Evolutionary conservation across 35 echinoderm and acorn worm genomes (phyloP).

Genomic region (Strongylocentrotus purpuratus): DNA sequence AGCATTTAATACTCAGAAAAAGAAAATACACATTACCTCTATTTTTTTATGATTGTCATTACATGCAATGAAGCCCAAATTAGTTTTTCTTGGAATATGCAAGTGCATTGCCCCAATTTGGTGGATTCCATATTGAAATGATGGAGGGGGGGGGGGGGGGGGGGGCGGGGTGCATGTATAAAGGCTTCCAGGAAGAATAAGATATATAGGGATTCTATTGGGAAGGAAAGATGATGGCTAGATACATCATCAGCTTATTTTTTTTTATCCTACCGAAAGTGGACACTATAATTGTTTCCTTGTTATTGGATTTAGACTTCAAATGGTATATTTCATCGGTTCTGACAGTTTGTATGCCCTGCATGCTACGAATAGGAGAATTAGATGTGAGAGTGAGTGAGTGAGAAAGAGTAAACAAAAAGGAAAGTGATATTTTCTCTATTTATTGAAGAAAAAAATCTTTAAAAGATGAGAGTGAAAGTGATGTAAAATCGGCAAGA

Average conservation of each 20-base stretch:
- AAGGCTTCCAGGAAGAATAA: background rate
- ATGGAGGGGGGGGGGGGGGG: no score
- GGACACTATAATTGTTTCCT: constrained; percentile 1
- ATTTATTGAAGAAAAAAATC: background rate
- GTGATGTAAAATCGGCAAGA: background rate
- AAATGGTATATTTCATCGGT: background rate
- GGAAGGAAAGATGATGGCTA: background rate
- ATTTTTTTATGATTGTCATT: background rate
- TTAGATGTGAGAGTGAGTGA: background rate
- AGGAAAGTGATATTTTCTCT: background rate
- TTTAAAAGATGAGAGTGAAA: background rate
- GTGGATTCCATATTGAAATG: background rate
- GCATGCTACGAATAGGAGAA: background rate
- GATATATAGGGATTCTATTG: background rate
- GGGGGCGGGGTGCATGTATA: no score
- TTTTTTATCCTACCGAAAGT: background rate
- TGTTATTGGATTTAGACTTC: constrained; percentile 18
- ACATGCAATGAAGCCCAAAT: background rate
- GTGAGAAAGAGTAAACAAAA: background rate
- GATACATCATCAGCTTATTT: background rate
- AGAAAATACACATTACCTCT: background rate
- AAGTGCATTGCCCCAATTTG: background rate
- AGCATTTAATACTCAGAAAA: no score
- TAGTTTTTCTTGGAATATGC: background rate
- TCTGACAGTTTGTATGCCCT: background rate